Conservation (phyloP, 2,113 vertebrate species). For the Campylorhamphus procurvoides region DNA sequence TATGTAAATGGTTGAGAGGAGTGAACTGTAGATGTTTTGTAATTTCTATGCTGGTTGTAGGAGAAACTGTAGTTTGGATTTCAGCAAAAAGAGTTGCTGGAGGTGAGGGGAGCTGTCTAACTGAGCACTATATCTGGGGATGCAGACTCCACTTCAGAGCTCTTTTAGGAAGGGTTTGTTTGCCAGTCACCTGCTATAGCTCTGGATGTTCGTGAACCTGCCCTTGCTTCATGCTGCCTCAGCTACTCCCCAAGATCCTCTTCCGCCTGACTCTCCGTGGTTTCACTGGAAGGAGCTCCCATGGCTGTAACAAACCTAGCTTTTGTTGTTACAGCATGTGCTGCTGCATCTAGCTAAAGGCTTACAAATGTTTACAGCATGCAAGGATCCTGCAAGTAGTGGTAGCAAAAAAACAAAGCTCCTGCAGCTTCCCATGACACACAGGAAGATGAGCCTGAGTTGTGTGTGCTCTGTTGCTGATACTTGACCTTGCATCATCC, state of each 20-base stretch:
- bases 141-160: background rate
- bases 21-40: accelerated
- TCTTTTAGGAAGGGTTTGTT: background rate
- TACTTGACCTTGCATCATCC: background rate
- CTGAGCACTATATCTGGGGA: accelerated
- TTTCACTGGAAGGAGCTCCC: background rate
- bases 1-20: background rate
- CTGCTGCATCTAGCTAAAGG: background rate
- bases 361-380: conserved; percentile 14
- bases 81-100: background rate
- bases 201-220: conserved; percentile 11
- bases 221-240: background rate
- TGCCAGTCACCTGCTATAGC: background rate
- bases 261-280: background rate
- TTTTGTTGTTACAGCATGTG: background rate
- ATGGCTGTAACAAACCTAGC: background rate
- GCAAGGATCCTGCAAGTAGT: background rate
- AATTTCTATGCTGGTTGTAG: background rate
- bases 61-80: background rate
- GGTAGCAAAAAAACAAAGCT: background rate
- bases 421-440: background rate
- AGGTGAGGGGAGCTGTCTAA: background rate
- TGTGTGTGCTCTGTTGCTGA: background rate
- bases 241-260: background rate
- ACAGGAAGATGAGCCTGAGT: background rate